phyloP scores from a whole-genome alignment of 2,113 vertebrate species.

The Motacilla alba region DNA sequence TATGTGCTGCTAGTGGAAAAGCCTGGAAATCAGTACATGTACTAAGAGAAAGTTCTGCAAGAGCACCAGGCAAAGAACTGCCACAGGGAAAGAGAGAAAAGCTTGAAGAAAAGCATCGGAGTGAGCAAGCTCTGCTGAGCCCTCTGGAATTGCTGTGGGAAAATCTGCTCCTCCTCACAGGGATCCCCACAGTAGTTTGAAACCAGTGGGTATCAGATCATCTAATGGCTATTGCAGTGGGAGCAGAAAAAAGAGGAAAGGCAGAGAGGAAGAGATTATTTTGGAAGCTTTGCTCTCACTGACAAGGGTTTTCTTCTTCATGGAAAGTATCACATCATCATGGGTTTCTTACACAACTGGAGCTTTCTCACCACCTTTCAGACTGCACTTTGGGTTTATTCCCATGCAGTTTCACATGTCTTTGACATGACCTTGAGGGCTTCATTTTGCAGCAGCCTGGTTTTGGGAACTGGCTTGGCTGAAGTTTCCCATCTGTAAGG shows the following conservation, averaged over 20 bases:
- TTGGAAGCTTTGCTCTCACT: not conserved
- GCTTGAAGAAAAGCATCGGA: not conserved
- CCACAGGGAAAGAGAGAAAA: not conserved
- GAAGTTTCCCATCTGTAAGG: not conserved
- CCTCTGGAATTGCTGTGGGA: not conserved
- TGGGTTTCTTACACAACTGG: not conserved
- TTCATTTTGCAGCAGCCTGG: not conserved
- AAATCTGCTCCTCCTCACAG: not conserved
- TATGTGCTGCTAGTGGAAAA: not conserved
- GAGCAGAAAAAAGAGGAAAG: not conserved
- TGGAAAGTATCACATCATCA: accelerated
- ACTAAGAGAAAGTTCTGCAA: not conserved
- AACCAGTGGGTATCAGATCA: not conserved
- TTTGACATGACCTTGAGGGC: not conserved
- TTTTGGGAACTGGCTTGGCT: not conserved
- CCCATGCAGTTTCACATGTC: not conserved
- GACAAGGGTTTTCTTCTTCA: not conserved
- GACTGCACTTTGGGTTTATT: not conserved
- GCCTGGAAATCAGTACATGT: not conserved
- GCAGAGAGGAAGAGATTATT: not conserved
- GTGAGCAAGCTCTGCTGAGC: not conserved
- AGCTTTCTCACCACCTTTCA: not conserved
- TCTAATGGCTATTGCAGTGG: not conserved
- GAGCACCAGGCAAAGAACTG: not conserved
- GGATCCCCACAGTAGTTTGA: not conserved